phyloP scores from a whole-genome alignment of 2,888 invertebrate genomes.

The Cepaea hortensis region DNA sequence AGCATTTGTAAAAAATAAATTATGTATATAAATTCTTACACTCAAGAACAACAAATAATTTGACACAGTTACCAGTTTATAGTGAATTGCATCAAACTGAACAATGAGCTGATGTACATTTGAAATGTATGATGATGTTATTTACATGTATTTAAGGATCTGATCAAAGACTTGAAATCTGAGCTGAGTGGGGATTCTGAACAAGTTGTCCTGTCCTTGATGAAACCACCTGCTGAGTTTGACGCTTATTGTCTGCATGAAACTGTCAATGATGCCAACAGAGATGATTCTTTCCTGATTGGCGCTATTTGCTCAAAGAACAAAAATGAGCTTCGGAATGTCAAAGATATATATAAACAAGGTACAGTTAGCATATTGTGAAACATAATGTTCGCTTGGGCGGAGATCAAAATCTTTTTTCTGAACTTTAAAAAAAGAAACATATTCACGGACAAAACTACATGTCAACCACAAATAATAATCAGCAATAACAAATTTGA shows the following conservation, averaged over 20 bases:
- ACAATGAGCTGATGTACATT: not conserved
- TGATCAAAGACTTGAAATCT: constrained; percentile 65
- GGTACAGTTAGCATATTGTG: not conserved
- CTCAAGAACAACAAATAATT: too few species aligned
- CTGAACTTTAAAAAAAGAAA: too few species aligned
- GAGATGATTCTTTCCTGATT: constrained; percentile 63
- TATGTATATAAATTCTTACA: too few species aligned
- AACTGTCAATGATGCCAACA: constrained; percentile 65
- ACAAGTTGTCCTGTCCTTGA: constrained; percentile 66
- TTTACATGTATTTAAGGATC: constrained; percentile 57
- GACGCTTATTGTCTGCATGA: constrained; percentile 68
- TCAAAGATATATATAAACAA: constrained; percentile 39
- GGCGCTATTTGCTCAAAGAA: constrained; percentile 52
- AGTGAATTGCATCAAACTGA: not conserved
- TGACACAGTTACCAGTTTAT: not conserved
- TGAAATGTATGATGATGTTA: not conserved
- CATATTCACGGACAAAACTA: too few species aligned
- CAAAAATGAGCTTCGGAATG: constrained; percentile 10
- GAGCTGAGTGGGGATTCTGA: constrained; percentile 70
- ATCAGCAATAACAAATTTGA: too few species aligned
- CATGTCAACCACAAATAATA: too few species aligned
- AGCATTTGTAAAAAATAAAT: too few species aligned
- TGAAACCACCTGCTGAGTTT: constrained; percentile 68
- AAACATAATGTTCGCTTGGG: too few species aligned
- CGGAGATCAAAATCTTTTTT: too few species aligned